Base-by-base conservation (phyloP, 1,140 invertebrate genomes). In the Aphaenogaster ashmeadi region DNA sequence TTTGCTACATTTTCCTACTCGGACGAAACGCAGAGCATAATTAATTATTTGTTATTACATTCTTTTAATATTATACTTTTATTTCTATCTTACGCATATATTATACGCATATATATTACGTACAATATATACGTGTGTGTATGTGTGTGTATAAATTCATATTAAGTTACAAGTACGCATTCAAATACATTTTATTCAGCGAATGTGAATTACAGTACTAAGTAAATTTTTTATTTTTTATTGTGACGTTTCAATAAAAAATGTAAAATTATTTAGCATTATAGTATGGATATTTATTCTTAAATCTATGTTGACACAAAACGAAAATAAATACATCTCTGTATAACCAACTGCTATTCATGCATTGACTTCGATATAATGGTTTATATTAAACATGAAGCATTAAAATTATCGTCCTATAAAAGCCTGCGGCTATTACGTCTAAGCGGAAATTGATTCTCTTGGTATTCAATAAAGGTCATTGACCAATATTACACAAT, bases 391-490 rank as follows among this genome's bases (percentile, higher is more conserved):
- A 54, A 80, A 80, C 6, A 47, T 15, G 11, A 67, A 52, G 47
- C n/a, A 36, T 52, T 18, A 69, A 80, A 80, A 67, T 80, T 54
- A 67, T 54, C 47, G n/a, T 1, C 18, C 33, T 15, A 27, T 54
- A 80, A 80, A 80, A 52, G 44, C n/a, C n/a, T 9, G n/a, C 7
- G 13, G 33, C n/a, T 38, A 4, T 79, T 66, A 66, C 8, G 2
- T 47, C 15, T 64, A 67, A 21, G 13, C 60, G 62, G 60, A 80
- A 79, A 80, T 80, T 80, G 33, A 54, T 80, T 80, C n/a, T 21
- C 38, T 62, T 18, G 44, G 13, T 9, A 18, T 36, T 36, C 74
- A 58, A 77, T 41, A 78, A 78, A 62, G 41, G 13, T 47, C 27
- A 78, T 78, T 11, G 44, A 66, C 15, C 15, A 13, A 62, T 21